Conservation (phyloP, 2,888 invertebrate species). For the Pachydiplax longipennis region DNA sequence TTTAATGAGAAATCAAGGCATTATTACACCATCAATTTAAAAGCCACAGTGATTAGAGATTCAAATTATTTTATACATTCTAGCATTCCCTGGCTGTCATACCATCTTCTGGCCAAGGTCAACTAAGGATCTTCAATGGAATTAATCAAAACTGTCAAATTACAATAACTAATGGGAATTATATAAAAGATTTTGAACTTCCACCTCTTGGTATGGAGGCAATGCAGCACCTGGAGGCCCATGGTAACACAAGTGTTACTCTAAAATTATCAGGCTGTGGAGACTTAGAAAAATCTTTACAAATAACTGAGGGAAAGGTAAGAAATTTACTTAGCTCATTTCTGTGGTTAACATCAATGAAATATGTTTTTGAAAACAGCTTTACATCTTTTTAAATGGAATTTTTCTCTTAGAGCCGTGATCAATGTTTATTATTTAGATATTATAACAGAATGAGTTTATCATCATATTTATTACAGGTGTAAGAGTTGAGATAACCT, state of each 20-base stretch:
- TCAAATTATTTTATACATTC: slow-evolving; percentile 51
- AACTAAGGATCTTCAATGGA: slow-evolving; percentile 76
- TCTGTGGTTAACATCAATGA: no score
- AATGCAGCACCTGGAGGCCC: not conserved
- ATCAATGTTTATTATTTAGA: no score
- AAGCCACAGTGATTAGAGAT: no score
- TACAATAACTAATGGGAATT: not conserved
- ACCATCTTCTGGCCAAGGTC: slow-evolving; percentile 67
- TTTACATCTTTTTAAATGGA: no score
- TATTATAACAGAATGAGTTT: no score
- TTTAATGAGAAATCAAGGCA: no score
- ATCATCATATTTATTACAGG: no score
- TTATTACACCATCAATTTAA: no score
- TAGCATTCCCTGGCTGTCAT: slow-evolving; percentile 68
- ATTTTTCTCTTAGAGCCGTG: no score
- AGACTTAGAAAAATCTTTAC: not conserved
- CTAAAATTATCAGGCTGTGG: not conserved
- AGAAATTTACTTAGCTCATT: no score
- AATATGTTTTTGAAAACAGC: no score
- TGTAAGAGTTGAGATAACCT: no score
- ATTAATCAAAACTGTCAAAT: slow-evolving; percentile 53
- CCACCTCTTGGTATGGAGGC: not conserved
- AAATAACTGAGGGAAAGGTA: not conserved
- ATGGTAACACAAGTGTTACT: not conserved
- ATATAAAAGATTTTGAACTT: not conserved